Evolutionary conservation across 2,888 invertebrate genomes (phyloP).

Genomic region (Synanthedon tipuliformis): DNA sequence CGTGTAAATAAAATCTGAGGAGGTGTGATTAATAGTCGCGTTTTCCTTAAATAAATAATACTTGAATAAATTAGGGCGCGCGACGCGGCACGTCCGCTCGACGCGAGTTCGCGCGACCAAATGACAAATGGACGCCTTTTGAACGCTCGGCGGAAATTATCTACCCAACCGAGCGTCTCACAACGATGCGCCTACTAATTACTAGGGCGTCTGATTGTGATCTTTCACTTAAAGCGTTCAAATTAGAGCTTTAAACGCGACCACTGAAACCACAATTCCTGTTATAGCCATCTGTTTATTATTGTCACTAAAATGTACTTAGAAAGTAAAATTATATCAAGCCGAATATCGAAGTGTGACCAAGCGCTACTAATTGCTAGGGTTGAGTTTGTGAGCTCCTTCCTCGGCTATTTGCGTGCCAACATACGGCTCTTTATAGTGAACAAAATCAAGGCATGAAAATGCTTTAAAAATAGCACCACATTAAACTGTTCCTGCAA

Average conservation of each 20-base stretch:
- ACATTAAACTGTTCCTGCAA: neutral
- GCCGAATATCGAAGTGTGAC: conserved; percentile 64
- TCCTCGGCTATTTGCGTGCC: conserved; percentile 48
- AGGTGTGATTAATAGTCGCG: conserved; percentile 66
- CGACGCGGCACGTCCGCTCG: conserved; percentile 53
- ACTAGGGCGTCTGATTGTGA: conserved; percentile 66
- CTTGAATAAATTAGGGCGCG: conserved; percentile 65
- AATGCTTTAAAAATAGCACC: conserved; percentile 37
- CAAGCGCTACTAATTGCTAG: conserved; percentile 66
- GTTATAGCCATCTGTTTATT: conserved; percentile 5
- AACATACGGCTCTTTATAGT: conserved; percentile 47
- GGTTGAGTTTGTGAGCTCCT: conserved; percentile 24
- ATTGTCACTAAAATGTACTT: conserved; percentile 41
- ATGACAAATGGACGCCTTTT: conserved; percentile 68
- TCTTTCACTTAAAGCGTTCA: conserved; percentile 26
- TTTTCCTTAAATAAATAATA: conserved; percentile 70
- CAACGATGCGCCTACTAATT: conserved; percentile 62
- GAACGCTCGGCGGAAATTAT: conserved; percentile 68
- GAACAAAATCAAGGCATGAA: conserved; percentile 38
- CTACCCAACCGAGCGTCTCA: conserved; percentile 63
- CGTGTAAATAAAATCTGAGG: conserved; percentile 64
- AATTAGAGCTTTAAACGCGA: conserved; percentile 25
- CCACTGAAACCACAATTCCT: conserved; percentile 26
- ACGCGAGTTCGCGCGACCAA: conserved; percentile 55
- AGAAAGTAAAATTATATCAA: conserved; percentile 65